Conservation (phyloP, 2,888 invertebrate species). For the Cylindroiulus punctatus region DNA sequence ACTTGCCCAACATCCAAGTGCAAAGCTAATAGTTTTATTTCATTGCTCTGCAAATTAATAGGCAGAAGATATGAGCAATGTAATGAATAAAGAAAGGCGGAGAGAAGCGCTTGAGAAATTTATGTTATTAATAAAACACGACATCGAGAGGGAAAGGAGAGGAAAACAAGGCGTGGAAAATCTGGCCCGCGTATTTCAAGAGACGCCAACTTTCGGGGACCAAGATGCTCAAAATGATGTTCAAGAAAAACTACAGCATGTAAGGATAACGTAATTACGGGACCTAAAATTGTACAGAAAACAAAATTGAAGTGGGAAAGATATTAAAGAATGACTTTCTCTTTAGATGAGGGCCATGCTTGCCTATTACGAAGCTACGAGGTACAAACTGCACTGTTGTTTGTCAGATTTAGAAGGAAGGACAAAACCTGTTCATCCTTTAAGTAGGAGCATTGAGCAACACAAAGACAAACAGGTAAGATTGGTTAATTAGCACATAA, state of each 20-base stretch:
- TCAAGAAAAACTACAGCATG: slow-evolving; percentile 90
- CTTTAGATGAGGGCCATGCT: slow-evolving; percentile 90
- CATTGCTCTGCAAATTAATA: slow-evolving; percentile 58
- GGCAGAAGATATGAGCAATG: slow-evolving; percentile 91
- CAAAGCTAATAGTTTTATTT: no score
- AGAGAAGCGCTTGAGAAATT: slow-evolving; percentile 87
- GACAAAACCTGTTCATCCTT: slow-evolving; percentile 80
- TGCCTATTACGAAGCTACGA: slow-evolving; percentile 88
- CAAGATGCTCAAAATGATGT: slow-evolving; percentile 92
- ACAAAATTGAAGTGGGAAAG: no score
- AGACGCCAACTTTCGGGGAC: slow-evolving; percentile 84
- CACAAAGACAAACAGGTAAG: slow-evolving; percentile 85
- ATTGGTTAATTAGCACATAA: not conserved
- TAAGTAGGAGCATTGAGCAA: slow-evolving; percentile 86
- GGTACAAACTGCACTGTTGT: slow-evolving; percentile 86
- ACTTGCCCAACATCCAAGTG: not conserved
- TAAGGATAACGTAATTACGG: no score
- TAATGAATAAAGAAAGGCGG: slow-evolving; percentile 90
- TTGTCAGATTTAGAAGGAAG: slow-evolving; percentile 84
- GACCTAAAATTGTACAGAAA: no score
- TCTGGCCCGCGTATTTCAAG: slow-evolving; percentile 84
- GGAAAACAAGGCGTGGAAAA: slow-evolving; percentile 90
- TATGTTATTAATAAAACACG: slow-evolving; percentile 84
- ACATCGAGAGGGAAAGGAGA: slow-evolving; percentile 87
- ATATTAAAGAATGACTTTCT: no score